Percentiles rank a stretch among this genome's conserved stretches.
Evolutionary conservation across 2,113 vertebrate species (phyloP).

Genomic region (Bostrychus sinensis): DNA sequence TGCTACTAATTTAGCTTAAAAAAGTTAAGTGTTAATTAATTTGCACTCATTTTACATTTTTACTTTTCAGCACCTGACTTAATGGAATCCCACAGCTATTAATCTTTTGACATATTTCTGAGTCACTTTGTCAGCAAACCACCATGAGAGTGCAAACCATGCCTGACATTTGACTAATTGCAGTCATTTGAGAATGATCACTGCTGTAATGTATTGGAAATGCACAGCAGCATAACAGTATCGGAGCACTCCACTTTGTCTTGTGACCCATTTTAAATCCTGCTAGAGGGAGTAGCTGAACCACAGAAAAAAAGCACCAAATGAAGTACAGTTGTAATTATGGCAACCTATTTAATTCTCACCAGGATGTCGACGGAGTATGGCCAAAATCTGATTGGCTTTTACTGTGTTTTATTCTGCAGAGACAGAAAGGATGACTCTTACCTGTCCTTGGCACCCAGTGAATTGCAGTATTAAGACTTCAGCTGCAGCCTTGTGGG

Average conservation of each 20-base stretch:
- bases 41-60: conserved; percentile 55
- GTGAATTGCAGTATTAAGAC: conserved; percentile 57
- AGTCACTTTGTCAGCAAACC: conserved; percentile 69
- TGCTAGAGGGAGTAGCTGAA: conserved; percentile 34
- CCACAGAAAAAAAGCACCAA: conserved; percentile 39
- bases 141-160: conserved; percentile 56
- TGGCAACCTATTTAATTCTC: conserved; percentile 20
- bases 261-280: conserved; percentile 48
- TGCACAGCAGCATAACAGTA: conserved; percentile 50
- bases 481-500: conserved; percentile 53
- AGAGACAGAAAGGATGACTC: conserved; percentile 47
- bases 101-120: conserved; percentile 71
- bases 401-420: conserved; percentile 21
- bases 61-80: conserved; percentile 57
- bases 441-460: conserved; percentile 70
- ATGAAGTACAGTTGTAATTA: conserved; percentile 30
- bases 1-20: no score
- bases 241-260: conserved; percentile 33
- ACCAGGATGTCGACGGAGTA: conserved; percentile 14
- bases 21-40: conserved; percentile 59
- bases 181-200: conserved; percentile 76
- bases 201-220: conserved; percentile 65
- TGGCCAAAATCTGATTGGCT: conserved; percentile 14
- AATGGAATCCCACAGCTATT: conserved; percentile 72
- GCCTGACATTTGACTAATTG: conserved; percentile 81